Evolutionary conservation across 2,888 invertebrate species (phyloP).

Genomic region (Hirudinaria manillensis): DNA sequence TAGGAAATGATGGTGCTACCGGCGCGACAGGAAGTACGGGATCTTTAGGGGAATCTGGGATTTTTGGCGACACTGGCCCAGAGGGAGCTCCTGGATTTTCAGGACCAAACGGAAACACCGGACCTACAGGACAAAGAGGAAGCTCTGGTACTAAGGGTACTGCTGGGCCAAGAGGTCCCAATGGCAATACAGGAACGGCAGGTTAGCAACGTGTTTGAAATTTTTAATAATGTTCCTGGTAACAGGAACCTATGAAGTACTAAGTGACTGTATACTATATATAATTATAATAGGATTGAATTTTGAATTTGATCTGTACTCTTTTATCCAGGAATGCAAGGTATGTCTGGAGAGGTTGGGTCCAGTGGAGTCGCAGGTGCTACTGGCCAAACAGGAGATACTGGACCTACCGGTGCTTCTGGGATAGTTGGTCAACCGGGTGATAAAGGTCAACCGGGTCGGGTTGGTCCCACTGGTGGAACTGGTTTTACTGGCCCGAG

Average conservation of each 20-base stretch:
- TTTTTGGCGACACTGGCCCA: constrained; percentile 14
- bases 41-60: constrained; percentile 25
- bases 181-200: too few species aligned
- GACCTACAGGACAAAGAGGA: background rate
- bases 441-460: constrained; percentile 18
- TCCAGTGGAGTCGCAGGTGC: constrained; percentile 63
- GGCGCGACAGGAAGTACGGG: constrained; percentile 27
- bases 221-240: too few species aligned
- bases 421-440: too few species aligned
- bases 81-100: background rate
- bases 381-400: constrained; percentile 2
- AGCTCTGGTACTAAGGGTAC: background rate
- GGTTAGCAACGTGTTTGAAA: too few species aligned
- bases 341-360: constrained; percentile 68
- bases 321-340: background rate
- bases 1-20: constrained; percentile 1
- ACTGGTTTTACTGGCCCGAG: background rate
- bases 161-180: background rate
- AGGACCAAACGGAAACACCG: background rate
- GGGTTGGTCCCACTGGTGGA: constrained; percentile 6
- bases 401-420: background rate
- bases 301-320: too few species aligned
- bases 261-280: too few species aligned
- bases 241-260: too few species aligned
- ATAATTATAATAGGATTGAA: too few species aligned